These are phyloP conservation scores for Leucophenga maculata DNA, from an alignment of 2,888 invertebrate genomes.

Conservation along the genomic window DNA sequence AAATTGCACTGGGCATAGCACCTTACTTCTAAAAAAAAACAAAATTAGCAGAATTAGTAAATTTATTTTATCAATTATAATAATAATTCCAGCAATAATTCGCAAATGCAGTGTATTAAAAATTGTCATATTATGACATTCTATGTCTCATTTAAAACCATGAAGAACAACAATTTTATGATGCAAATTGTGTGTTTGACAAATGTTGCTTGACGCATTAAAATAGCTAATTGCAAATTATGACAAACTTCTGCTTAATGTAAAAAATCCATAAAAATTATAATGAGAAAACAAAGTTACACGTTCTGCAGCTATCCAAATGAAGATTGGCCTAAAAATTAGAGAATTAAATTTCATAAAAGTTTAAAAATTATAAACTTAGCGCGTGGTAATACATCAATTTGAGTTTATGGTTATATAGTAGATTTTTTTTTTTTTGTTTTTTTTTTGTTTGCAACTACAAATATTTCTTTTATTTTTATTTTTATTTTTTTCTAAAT, in stretches of 20 bases:
- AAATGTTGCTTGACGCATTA: constrained; percentile 1
- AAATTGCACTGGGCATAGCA: too few species aligned
- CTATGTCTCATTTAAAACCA: too few species aligned
- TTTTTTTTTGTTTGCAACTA: neutral
- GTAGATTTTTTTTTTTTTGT: too few species aligned
- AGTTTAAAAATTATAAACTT: too few species aligned
- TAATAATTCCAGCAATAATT: too few species aligned
- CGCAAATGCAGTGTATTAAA: too few species aligned
- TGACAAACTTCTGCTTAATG: neutral
- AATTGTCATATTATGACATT: too few species aligned
- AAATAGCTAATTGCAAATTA: constrained; percentile 13
- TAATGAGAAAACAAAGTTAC: neutral
- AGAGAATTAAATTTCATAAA: neutral
- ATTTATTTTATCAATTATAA: too few species aligned
- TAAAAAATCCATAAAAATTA: neutral
- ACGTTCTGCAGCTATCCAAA: neutral
- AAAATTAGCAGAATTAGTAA: too few species aligned
- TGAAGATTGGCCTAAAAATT: neutral
- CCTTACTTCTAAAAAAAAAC: too few species aligned
- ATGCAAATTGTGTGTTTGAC: too few species aligned
- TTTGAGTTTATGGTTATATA: neutral
- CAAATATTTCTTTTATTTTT: neutral
- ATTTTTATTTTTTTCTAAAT: neutral
- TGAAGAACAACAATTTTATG: too few species aligned
- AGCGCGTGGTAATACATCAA: neutral